Conservation (phyloP, 1,140 invertebrate species). For the Drosophila guanche region DNA sequence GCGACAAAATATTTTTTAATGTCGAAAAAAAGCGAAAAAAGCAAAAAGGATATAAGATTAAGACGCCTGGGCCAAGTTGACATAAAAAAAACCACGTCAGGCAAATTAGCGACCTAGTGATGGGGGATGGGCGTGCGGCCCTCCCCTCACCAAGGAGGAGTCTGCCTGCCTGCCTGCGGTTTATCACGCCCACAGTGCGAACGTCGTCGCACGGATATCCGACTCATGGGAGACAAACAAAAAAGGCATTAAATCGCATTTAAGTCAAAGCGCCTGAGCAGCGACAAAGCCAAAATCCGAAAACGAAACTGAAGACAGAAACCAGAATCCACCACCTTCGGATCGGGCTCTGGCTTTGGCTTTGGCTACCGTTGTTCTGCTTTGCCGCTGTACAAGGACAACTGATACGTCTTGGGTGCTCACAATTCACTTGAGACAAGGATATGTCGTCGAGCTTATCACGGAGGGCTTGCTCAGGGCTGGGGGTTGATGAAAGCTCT, state of each 20-base stretch:
- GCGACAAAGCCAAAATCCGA: conserved; percentile 35
- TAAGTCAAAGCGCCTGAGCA: conserved; percentile 65
- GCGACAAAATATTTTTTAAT: conserved; percentile 68
- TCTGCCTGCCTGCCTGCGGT: conserved; percentile 40
- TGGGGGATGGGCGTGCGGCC: conserved; percentile 17
- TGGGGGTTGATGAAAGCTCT: neutral
- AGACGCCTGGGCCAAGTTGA: conserved; percentile 62
- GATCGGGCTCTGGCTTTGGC: conserved; percentile 4
- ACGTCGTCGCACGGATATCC: conserved; percentile 69
- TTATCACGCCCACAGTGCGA: conserved; percentile 74
- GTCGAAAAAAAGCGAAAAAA: conserved; percentile 47
- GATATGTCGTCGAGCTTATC: conserved; percentile 55
- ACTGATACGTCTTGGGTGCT: conserved; percentile 17
- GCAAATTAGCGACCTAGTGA: conserved; percentile 67
- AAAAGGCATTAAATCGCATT: conserved; percentile 82
- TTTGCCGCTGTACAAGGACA: conserved; percentile 35
- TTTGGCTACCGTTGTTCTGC: conserved; percentile 27
- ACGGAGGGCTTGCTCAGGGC: neutral
- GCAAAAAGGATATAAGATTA: conserved; percentile 77
- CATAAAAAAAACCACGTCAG: conserved; percentile 67
- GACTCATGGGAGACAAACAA: conserved; percentile 81
- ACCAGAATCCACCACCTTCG: conserved; percentile 36
- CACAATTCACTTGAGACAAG: conserved; percentile 48
- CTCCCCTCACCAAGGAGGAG: conserved; percentile 3
- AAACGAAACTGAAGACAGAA: conserved; percentile 30